Percentiles rank a stretch among this genome's conserved stretches.
phyloP scores from a whole-genome alignment of 2,888 invertebrate genomes.

The Drosophila infuscata region DNA sequence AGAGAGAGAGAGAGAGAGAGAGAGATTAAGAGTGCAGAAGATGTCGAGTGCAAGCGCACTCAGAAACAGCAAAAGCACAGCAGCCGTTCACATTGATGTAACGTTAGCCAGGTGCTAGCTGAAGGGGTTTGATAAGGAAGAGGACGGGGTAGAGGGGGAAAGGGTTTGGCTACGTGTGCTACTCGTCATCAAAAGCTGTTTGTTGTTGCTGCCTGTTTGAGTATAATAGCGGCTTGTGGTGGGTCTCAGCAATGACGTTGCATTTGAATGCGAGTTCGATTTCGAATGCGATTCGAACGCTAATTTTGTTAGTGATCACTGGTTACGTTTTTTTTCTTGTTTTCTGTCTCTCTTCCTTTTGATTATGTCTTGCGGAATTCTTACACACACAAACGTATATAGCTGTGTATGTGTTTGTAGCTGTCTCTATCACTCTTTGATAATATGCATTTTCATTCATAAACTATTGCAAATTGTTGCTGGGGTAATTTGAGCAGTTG shows the following conservation, averaged over 20 bases:
- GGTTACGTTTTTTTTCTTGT: slow-evolving; percentile 27
- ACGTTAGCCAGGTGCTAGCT: slow-evolving; percentile 70
- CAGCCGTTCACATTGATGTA: slow-evolving; percentile 69
- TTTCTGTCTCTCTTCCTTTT: slow-evolving; percentile 1
- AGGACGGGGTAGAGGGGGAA: slow-evolving; percentile 1
- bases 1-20: slow-evolving; percentile 13
- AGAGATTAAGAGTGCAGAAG: slow-evolving; percentile 15
- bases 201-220: slow-evolving; percentile 57
- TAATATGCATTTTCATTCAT: slow-evolving; percentile 56
- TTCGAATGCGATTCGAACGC: slow-evolving; percentile 64
- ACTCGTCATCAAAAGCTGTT: slow-evolving; percentile 60
- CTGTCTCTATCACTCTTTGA: not conserved
- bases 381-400: not conserved
- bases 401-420: not conserved
- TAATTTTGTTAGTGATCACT: slow-evolving; percentile 67
- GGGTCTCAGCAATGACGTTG: slow-evolving; percentile 75
- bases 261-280: slow-evolving; percentile 70
- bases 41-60: slow-evolving; percentile 54
- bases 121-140: not conserved
- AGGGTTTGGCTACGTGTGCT: slow-evolving; percentile 41
- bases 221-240: slow-evolving; percentile 77
- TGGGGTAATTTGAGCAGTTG: not conserved
- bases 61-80: slow-evolving; percentile 41
- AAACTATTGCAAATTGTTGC: slow-evolving; percentile 18
- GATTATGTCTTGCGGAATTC: slow-evolving; percentile 15